Conservation (phyloP, 2,888 invertebrate genomes). For the Kryphioiulus occultus region DNA sequence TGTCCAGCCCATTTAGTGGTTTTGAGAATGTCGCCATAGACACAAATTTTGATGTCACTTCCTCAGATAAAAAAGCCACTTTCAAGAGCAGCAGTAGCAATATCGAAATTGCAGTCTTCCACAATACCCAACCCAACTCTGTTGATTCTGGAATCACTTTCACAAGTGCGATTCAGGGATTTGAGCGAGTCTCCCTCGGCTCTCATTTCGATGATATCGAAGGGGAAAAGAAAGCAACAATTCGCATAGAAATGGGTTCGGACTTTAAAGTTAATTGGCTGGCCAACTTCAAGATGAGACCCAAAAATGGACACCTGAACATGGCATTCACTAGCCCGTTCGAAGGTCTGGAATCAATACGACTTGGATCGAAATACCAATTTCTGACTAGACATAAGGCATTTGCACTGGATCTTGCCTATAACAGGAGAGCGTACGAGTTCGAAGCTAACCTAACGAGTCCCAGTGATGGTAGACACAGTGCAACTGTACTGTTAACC, state of each 20-base stretch:
- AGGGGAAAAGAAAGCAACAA: constrained; percentile 52
- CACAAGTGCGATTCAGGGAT: constrained; percentile 47
- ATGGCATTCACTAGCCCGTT: constrained; percentile 43
- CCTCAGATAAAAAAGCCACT: constrained; percentile 46
- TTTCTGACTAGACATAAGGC: constrained; percentile 20
- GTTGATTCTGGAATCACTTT: constrained; percentile 48
- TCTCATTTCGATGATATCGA: constrained; percentile 51
- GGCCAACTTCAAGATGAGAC: constrained; percentile 47
- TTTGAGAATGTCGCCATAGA: constrained; percentile 48
- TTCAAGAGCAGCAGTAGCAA: constrained; percentile 35
- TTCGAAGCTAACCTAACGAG: neutral
- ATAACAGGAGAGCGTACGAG: neutral
- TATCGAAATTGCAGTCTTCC: constrained; percentile 46
- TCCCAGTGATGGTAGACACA: neutral
- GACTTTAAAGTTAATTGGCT: constrained; percentile 43
- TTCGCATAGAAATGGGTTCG: constrained; percentile 39
- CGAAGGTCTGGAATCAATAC: neutral
- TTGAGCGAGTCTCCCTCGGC: constrained; percentile 48
- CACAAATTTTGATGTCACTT: constrained; percentile 44
- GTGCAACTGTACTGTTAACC: constrained; percentile 38
- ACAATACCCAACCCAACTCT: constrained; percentile 41
- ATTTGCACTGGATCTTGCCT: neutral
- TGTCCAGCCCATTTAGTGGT: constrained; percentile 51
- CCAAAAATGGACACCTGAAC: constrained; percentile 22
- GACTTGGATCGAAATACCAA: neutral